Evolutionary conservation across 2,797 vertebrate genomes (phyloP).

Genomic region (Spinus olivaceus): DNA sequence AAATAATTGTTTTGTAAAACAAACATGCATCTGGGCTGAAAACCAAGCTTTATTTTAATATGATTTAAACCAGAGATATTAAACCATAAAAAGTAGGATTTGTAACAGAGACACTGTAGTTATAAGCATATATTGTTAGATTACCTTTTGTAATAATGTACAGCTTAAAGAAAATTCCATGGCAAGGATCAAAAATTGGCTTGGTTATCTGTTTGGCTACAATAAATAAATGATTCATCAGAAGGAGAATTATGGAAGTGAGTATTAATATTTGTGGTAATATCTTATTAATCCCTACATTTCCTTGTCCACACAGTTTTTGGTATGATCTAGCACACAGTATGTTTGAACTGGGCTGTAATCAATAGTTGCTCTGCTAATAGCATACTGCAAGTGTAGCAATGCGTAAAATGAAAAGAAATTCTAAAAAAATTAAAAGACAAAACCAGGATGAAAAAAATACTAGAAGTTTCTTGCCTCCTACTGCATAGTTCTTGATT

Average conservation of each 20-base stretch:
- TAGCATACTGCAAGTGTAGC: neutral
- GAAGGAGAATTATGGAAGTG: neutral
- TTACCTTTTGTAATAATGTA: neutral
- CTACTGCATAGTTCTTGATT: neutral
- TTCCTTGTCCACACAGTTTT: neutral
- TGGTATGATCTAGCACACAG: neutral
- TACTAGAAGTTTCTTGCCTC: neutral
- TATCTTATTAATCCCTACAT: neutral
- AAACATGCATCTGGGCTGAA: neutral
- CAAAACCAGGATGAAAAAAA: neutral
- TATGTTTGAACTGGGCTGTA: neutral
- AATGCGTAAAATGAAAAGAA: neutral
- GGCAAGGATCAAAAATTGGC: neutral
- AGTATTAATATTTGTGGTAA: neutral
- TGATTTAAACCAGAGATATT: slow-evolving; percentile 4
- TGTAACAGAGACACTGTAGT: neutral
- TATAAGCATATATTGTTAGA: neutral
- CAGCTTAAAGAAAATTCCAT: neutral
- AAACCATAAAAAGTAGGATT: slow-evolving; percentile 7
- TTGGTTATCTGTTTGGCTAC: neutral
- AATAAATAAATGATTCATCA: neutral
- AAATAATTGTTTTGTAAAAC: neutral
- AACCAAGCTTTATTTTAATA: slow-evolving; percentile 29
- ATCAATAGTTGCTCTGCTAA: neutral
- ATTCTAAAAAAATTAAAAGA: neutral